Percentiles rank a stretch among this genome's conserved stretches.
phyloP scores from a whole-genome alignment of 53 echinoderm and acorn worm genomes.

The Antedon mediterranea region DNA sequence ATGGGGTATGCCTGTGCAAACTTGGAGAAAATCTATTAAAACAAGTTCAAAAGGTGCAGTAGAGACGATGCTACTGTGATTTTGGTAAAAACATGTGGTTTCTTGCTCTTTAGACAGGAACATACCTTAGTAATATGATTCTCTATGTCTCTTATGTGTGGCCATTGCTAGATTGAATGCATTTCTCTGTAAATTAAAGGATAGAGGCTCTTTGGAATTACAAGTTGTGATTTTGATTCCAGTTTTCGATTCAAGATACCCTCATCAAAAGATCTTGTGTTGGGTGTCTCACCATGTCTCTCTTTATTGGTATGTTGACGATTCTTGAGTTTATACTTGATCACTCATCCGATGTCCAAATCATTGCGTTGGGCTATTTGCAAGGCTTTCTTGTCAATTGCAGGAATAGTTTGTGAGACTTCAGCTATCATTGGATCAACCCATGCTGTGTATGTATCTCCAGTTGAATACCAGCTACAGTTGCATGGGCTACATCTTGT shows the following conservation, averaged over 20 bases:
- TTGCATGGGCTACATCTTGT: conserved; percentile 5
- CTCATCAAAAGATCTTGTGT: not conserved
- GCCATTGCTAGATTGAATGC: conserved; percentile 16
- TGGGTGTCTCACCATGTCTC: not conserved
- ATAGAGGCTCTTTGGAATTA: conserved; percentile 4
- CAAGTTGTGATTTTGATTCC: conserved; percentile 5
- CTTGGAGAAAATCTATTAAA: conserved; percentile 27
- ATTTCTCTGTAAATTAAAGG: conserved; percentile 5
- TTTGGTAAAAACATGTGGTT: not conserved
- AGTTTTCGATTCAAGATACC: conserved; percentile 18
- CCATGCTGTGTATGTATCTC: not conserved
- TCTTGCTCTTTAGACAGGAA: conserved; percentile 1
- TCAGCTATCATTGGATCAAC: conserved; percentile 3
- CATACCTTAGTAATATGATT: conserved; percentile 1
- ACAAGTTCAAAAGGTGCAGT: conserved; percentile 38
- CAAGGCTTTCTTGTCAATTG: not conserved
- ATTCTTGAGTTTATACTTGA: conserved; percentile 12
- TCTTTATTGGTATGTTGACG: conserved; percentile 1
- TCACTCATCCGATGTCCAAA: conserved; percentile 2
- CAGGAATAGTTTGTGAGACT: not conserved
- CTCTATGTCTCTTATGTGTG: conserved; percentile 1
- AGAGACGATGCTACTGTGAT: conserved; percentile 19
- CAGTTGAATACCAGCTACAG: conserved; percentile 8
- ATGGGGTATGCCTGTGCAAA: conserved; percentile 32
- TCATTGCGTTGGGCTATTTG: conserved; percentile 10